Conservation (phyloP, 2,797 vertebrate species). For the Argya squamiceps region DNA sequence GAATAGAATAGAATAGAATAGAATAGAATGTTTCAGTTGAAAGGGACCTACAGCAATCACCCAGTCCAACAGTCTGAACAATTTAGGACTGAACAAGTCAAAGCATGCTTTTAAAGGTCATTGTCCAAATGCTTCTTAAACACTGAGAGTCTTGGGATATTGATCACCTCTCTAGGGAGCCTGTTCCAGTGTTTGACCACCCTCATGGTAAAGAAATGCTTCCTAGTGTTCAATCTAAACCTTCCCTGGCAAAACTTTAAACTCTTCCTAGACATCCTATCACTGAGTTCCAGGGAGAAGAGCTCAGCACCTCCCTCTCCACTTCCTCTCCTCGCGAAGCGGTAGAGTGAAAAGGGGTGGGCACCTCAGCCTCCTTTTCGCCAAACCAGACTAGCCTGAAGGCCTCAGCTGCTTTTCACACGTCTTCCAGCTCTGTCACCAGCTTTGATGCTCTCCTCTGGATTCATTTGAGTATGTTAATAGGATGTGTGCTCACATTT, state of each 20-base stretch:
- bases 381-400: not conserved
- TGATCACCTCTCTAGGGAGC: not conserved
- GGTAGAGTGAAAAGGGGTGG: not conserved
- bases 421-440: not conserved
- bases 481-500: not conserved
- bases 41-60: not conserved
- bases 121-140: not conserved
- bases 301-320: not conserved
- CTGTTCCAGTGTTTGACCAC: not conserved
- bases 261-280: not conserved
- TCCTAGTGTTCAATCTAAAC: not conserved
- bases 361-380: fast-evolving
- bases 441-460: not conserved
- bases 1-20: not conserved
- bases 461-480: not conserved
- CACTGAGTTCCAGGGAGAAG: not conserved
- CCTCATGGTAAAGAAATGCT: not conserved
- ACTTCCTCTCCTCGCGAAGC: not conserved
- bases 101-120: not conserved
- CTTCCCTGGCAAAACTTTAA: not conserved
- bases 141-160: not conserved
- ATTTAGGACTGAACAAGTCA: not conserved
- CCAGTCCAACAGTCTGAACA: not conserved
- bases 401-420: not conserved
- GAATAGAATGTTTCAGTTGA: not conserved